Conservation (phyloP, 2,888 invertebrate genomes). For the Oxycera nigricornis region DNA sequence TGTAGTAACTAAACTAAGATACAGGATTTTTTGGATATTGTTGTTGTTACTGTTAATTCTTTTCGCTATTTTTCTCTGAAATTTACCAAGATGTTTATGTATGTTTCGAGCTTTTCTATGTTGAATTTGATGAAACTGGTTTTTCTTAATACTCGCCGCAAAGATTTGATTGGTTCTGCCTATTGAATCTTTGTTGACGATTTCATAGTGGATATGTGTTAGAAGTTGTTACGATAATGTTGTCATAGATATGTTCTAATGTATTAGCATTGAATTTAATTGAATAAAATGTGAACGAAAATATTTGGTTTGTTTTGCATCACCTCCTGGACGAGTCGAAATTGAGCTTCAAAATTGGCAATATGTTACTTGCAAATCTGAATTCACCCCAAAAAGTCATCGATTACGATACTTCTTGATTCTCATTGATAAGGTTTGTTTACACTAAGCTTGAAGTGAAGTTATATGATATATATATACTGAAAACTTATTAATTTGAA, state of each 20-base stretch:
- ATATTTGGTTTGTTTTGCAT: no score
- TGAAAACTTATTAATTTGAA: no score
- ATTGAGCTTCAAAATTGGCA: no score
- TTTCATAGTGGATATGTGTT: neutral
- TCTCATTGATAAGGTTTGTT: no score
- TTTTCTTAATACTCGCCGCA: neutral
- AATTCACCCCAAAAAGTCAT: no score
- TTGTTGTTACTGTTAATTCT: constrained; percentile 1
- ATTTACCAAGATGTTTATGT: neutral
- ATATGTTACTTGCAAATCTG: no score
- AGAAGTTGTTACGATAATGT: neutral
- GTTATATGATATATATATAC: no score
- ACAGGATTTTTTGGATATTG: neutral
- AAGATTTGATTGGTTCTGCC: neutral
- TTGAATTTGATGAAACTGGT: neutral
- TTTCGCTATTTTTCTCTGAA: neutral
- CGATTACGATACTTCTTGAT: no score
- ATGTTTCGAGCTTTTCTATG: neutral
- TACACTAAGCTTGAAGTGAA: no score
- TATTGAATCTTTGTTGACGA: neutral
- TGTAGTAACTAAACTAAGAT: neutral
- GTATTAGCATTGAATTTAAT: neutral
- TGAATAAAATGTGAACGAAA: neutral
- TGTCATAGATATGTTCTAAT: neutral
- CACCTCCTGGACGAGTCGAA: no score